Base-by-base conservation (phyloP, 2,113 vertebrate species). In the Rhineura floridana region DNA sequence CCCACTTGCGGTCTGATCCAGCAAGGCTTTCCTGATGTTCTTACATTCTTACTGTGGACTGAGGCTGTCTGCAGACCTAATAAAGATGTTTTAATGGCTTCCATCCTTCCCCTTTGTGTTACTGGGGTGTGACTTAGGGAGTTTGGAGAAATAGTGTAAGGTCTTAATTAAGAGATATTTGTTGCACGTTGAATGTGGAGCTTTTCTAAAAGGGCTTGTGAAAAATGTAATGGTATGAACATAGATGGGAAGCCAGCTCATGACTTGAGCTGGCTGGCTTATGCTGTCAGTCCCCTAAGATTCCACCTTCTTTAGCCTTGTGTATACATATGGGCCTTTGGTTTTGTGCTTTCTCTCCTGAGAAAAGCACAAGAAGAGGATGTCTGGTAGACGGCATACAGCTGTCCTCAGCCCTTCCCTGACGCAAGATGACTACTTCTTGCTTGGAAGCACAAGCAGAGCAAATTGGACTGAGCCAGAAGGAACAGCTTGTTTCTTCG, bases 401-500 rank as follows among this genome's bases (percentile, higher is more conserved):
- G 91, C 81, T 94, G 88, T 44, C 88, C 63, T 90, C 80, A 44
- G 85, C 69, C 55, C 55, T 87, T 70, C 85, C 83, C 39, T 28
- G 55, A 89, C 50, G 78, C 63, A 81, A 72, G 82, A 89, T 72
- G 69, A 78, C 44, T 76, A 42, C 84, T 92, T 63, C 52, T 21
- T 73, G 84, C 36, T 55, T 63, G 25, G 44, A 82, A 67, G 76
- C 21, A 79, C 21, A 90, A 63, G 44, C 25, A 75, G 86, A 79
- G 84, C 65, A 90, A 91, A 28, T 63, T 39, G 39, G 77, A 78
- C 62, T 12, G 4, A 23, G 0, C 81, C 83, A 33, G 50, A 88
- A 85, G 85, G 85, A 86, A 87, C 46, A 80, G 19, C 59, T 82
- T 75, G 78, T 72, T 89, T 33, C 91, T 91, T 90, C 90, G 91